Base-by-base conservation (phyloP, 2,797 vertebrate genomes). In the Paguma larvata region DNA sequence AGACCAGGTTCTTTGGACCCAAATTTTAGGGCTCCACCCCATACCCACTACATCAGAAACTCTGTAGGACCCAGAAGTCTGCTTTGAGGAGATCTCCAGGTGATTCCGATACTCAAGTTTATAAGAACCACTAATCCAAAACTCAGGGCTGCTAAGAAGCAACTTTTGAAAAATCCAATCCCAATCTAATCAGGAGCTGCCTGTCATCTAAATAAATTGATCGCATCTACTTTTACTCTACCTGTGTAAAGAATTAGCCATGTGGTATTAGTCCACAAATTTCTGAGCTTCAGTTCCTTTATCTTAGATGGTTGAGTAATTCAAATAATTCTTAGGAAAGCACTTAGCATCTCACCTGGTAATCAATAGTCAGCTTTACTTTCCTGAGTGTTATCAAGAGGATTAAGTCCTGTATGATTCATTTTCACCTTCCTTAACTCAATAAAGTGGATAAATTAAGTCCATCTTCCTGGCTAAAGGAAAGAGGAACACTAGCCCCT, bases 391-490 rank as follows among this genome's bases (percentile, higher is more conserved):
- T 46, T 41, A 72, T 19, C 65, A 92, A 88, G 32, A 27, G 38
- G 18, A 91, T 30, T 65, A 83, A 75, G 14, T 14, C 25, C 15
- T 77, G 16, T n/a, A 78, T 75, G 21, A 89, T 75, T 94, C 30
- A n/a, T 30, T 95, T 92, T 92, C 48, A 70, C 59, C 44, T 73
- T 87, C 48, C 23, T 59, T 65, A 91, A 90, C 41, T 75, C 53
- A n/a, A 14, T 62, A 88, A 80, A 62, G 18, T 38, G 1, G 5
- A 27, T 53, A 68, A 90, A 56, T 79, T 87, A 65, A 79, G 32
- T 46, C 18, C 12, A 38, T 67, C 68, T 77, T 56, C 14, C 38
- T 67, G 41, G 51, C 27, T 68, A 62, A 75, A 80, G 63, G 38
- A 67, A 34, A 89, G 63, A 84, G 84, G 18, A 67, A 75, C 83